Evolutionary conservation across 2,113 vertebrate species (phyloP).

Genomic region (Sardina pilchardus): DNA sequence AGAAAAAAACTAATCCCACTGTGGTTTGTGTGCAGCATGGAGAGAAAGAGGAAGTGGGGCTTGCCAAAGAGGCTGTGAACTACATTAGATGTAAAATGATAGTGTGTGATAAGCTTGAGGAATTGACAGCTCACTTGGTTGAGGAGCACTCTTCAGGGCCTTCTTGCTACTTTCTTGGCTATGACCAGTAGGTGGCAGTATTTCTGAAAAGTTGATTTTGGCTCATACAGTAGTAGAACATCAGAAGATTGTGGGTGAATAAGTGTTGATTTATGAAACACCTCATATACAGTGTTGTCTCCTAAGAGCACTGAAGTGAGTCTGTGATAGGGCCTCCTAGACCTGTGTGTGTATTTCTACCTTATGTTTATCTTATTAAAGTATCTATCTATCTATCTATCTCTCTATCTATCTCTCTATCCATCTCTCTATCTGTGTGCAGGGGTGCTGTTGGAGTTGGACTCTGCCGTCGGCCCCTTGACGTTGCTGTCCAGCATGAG

Average conservation of each 20-base stretch:
- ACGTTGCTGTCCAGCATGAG: slow-evolving; percentile 80
- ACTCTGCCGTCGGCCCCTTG: slow-evolving; percentile 69
- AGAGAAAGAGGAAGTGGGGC: too few species aligned
- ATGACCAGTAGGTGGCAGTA: neutral
- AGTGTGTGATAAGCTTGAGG: neutral
- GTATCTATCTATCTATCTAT: too few species aligned
- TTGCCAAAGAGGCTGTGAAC: neutral
- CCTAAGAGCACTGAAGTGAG: neutral
- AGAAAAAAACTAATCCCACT: too few species aligned
- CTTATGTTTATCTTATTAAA: slow-evolving; percentile 23
- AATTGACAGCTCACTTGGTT: too few species aligned
- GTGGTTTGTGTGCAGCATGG: too few species aligned
- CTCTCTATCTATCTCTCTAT: too few species aligned
- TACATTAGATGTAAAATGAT: neutral
- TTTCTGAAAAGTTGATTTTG: neutral
- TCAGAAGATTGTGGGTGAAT: neutral
- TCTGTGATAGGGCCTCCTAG: neutral
- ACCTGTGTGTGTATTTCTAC: neutral
- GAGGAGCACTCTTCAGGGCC: neutral
- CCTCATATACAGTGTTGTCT: too few species aligned
- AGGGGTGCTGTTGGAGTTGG: slow-evolving; percentile 86
- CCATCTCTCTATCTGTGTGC: too few species aligned
- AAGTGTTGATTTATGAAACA: neutral
- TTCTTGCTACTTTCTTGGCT: neutral
- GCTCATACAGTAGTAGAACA: neutral